A percentile compares a stretch with the other conserved stretches of the same genome.
Evolutionary conservation across 2,113 vertebrate genomes (phyloP).

Genomic region (Jaculus jaculus): DNA sequence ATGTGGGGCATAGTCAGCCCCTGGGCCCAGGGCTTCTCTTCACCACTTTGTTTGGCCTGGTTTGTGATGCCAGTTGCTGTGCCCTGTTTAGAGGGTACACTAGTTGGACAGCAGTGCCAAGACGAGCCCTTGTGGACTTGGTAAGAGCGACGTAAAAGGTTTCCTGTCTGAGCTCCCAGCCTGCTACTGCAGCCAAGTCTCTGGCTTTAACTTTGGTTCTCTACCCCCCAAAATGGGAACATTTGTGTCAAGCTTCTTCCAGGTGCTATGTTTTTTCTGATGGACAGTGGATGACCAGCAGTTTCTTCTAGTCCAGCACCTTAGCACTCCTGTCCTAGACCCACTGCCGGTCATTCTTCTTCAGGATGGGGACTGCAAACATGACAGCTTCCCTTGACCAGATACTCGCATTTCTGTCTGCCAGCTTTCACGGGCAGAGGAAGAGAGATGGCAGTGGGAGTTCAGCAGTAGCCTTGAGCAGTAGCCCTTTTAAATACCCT

Average conservation of each 20-base stretch:
- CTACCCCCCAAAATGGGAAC: neutral
- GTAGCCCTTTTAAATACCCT: neutral
- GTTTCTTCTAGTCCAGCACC: neutral
- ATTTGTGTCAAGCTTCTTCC: neutral
- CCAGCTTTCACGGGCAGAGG: neutral
- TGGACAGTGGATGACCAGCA: neutral
- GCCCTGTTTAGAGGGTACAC: neutral
- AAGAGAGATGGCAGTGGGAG: neutral
- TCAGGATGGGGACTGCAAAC: neutral
- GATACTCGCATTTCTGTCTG: neutral
- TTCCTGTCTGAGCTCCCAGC: neutral
- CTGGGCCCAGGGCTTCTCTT: neutral
- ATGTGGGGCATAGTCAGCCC: neutral
- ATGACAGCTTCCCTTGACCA: too few species aligned
- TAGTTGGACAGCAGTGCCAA: neutral
- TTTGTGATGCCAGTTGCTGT: neutral
- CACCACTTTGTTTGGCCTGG: neutral
- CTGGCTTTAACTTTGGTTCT: neutral
- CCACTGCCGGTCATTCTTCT: neutral
- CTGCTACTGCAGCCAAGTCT: neutral
- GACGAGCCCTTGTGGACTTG: neutral
- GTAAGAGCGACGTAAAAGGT: neutral
- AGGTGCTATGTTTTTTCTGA: neutral
- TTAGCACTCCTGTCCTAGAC: neutral
- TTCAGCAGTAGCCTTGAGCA: accelerated